Conservation (phyloP, 2,888 invertebrate genomes). For the Zhuqinia jingwanae region DNA sequence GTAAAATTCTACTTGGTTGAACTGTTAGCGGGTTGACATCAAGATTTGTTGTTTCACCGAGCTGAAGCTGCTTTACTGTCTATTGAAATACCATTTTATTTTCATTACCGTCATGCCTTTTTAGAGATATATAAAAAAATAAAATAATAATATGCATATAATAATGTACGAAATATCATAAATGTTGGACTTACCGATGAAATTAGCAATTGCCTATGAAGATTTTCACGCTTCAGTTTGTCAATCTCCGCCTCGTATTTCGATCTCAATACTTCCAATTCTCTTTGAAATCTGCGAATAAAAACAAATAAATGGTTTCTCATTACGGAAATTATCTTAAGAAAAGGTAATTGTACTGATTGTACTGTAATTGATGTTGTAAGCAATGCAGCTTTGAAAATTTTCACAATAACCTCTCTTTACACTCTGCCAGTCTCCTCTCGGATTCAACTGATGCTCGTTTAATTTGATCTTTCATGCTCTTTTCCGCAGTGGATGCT, state of each 20-base stretch:
- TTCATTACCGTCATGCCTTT: no score
- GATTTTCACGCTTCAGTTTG: constrained; percentile 71
- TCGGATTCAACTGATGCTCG: constrained; percentile 68
- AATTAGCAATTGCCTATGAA: constrained; percentile 75
- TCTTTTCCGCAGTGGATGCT: constrained; percentile 70
- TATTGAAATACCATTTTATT: no score
- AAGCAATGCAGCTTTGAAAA: background rate
- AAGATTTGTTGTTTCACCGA: constrained; percentile 65
- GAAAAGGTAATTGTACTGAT: no score
- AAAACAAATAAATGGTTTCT: background rate
- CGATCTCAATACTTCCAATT: constrained; percentile 64
- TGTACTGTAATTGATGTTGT: no score
- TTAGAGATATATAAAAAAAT: no score
- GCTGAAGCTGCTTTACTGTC: constrained; percentile 75
- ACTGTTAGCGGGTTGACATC: background rate
- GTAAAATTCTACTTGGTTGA: constrained; percentile 22
- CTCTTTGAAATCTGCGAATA: constrained; percentile 62
- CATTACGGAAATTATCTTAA: background rate
- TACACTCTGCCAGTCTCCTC: constrained; percentile 71
- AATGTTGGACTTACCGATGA: constrained; percentile 70
- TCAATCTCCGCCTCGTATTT: constrained; percentile 74
- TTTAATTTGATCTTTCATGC: constrained; percentile 72
- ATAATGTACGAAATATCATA: no score
- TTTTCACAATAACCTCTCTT: constrained; percentile 69
- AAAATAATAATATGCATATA: no score